phyloP scores from a whole-genome alignment of 2,797 vertebrate genomes.

The Muscicapa comitata region DNA sequence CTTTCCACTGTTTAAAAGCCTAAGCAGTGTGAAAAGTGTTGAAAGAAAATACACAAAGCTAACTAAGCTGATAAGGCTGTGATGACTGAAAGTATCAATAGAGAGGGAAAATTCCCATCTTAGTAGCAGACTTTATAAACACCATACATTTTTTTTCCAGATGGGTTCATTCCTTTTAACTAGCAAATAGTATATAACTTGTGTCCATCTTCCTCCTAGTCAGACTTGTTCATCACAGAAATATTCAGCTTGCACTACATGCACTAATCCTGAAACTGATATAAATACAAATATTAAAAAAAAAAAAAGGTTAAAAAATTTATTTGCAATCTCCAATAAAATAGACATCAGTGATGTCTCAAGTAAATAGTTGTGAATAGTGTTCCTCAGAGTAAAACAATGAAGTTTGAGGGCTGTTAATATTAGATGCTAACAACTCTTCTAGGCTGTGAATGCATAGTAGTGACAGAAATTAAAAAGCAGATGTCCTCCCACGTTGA shows the following conservation, averaged over 20 bases:
- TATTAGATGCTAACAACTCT: not conserved
- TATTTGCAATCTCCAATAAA: not conserved
- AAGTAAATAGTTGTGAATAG: not conserved
- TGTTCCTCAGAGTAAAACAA: not conserved
- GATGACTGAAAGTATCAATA: not conserved
- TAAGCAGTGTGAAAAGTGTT: not conserved
- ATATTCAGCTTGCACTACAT: not conserved
- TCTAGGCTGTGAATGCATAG: not conserved
- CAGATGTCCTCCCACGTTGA: not conserved
- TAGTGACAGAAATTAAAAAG: constrained; percentile 32
- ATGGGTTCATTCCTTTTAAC: not conserved
- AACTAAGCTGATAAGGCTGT: not conserved
- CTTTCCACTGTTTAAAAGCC: not conserved
- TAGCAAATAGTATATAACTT: not conserved
- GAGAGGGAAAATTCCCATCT: not conserved
- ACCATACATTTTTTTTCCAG: not conserved
- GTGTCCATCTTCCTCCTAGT: not conserved
- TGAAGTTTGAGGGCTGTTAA: not conserved
- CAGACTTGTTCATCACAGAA: not conserved
- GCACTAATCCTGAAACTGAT: not conserved
- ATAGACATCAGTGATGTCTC: not conserved
- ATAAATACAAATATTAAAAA: not conserved
- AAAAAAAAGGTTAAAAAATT: not conserved
- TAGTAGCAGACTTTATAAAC: not conserved
- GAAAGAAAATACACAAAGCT: not conserved